phyloP scores from a whole-genome alignment of 2,888 invertebrate genomes.

The Endomychus coccineus region DNA sequence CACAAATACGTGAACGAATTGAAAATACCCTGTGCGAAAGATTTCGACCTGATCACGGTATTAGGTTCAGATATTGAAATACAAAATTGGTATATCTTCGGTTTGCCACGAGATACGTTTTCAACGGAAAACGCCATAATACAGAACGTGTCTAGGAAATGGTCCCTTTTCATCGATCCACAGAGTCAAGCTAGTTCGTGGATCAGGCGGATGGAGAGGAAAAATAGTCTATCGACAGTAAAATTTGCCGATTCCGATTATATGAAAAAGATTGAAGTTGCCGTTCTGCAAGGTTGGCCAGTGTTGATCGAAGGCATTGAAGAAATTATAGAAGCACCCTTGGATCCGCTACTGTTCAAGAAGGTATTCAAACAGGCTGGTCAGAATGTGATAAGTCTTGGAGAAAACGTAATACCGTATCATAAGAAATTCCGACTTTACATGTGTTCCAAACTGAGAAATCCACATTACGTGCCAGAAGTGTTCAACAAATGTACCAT shows the following conservation, averaged over 20 bases:
- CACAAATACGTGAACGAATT: slow-evolving; percentile 52
- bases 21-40: slow-evolving; percentile 69
- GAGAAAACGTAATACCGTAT: slow-evolving; percentile 72
- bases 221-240: slow-evolving; percentile 59
- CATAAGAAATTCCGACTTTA: slow-evolving; percentile 69
- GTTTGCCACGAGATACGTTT: slow-evolving; percentile 72
- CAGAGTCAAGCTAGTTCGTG: slow-evolving; percentile 77
- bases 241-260: slow-evolving; percentile 70
- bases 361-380: slow-evolving; percentile 68
- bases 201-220: slow-evolving; percentile 77
- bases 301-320: slow-evolving; percentile 68
- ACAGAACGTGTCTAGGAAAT: slow-evolving; percentile 67
- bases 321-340: slow-evolving; percentile 69
- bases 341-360: slow-evolving; percentile 70
- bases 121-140: slow-evolving; percentile 82
- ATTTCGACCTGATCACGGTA: slow-evolving; percentile 64
- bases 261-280: slow-evolving; percentile 66
- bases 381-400: slow-evolving; percentile 65
- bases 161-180: slow-evolving; percentile 78
- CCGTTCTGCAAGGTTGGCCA: slow-evolving; percentile 70
- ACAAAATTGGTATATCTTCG: slow-evolving; percentile 77
- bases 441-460: slow-evolving; percentile 73
- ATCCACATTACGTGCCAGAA: slow-evolving; percentile 81
- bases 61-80: slow-evolving; percentile 82
- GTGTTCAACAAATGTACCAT: slow-evolving; percentile 76